These are phyloP conservation scores for Zaprionus lineosus DNA, from an alignment of 2,888 invertebrate species.

Conservation along the genomic window DNA sequence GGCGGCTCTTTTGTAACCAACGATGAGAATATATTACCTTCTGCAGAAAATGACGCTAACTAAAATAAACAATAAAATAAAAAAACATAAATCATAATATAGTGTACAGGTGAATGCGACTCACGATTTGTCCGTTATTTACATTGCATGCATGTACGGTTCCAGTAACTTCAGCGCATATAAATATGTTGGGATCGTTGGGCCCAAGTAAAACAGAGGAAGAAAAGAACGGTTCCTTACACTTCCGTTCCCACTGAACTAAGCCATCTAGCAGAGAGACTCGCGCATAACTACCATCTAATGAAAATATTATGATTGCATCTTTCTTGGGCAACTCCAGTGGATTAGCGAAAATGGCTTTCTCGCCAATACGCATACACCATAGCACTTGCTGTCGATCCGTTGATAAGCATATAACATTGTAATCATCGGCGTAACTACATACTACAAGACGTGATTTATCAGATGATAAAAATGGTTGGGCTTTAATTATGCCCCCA, in stretches of 20 bases:
- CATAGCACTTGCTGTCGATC: conserved; percentile 61
- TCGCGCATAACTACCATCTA: conserved; percentile 84
- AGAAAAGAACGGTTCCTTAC: conserved; percentile 85
- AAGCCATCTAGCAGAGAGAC: conserved; percentile 83
- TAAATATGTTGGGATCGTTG: conserved; percentile 52
- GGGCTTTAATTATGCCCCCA: conserved; percentile 81
- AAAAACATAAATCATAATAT: not conserved
- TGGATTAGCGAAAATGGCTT: conserved; percentile 84
- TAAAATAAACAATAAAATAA: conserved; percentile 71
- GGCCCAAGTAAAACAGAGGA: conserved; percentile 82
- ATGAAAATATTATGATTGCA: conserved; percentile 83
- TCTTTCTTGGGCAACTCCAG: conserved; percentile 66
- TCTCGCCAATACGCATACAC: conserved; percentile 80
- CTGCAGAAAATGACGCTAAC: conserved; percentile 86
- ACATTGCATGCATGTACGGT: conserved; percentile 81
- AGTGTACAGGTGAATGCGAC: not conserved
- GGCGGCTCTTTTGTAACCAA: conserved; percentile 82
- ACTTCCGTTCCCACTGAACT: conserved; percentile 84
- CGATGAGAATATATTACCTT: conserved; percentile 89
- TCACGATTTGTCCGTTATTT: conserved; percentile 63
- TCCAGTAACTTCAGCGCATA: conserved; percentile 83
- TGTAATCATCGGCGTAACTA: conserved; percentile 82
- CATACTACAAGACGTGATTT: conserved; percentile 85
- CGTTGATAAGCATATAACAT: conserved; percentile 74
- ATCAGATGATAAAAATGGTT: conserved; percentile 85